Base-by-base conservation (phyloP, 2,113 vertebrate genomes). In the Platichthys flesus region DNA sequence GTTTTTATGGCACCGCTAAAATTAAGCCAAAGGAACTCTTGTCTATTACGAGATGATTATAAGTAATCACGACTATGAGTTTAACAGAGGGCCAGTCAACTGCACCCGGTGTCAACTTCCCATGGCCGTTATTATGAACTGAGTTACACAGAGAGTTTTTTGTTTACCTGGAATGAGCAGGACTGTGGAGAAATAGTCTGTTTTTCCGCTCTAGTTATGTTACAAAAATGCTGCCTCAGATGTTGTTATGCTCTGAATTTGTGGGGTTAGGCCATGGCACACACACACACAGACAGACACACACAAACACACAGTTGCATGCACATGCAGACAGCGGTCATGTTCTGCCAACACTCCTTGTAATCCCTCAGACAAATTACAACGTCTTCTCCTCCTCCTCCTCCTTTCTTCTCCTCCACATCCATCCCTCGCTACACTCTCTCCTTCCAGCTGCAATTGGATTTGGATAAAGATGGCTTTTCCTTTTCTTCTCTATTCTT, bases 391-490 rank as follows among this genome's bases (percentile, higher is more conserved):
- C 85, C 88, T 90, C 88, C 92, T 90, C 69, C 81, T 84, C 83
- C 75, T 89, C 89, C 28, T 31, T 31, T 31, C 83, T 73, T 89
- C 89, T 79, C 85, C 86, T 81, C 86, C 82, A 13, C 49, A 85
- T 90, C 84, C 35, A 37, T 63, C 61, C 23, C 42, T 47, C 23
- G 49, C 80, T 76, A 78, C 66, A 74, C 71, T 85, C 81, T 82
- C 71, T 90, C 82, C 86, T 92, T 91, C 88, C 91, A 90, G 90
- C 91, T 86, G 88, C 93, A 95, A 93, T 94, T 95, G 93, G 93
- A 94, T 94, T 94, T 94, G 93, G 92, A 94, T 95, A 93, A 94
- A 93, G 92, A 94, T 92, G 93, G 92, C 91, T 94, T 93, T 94
- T 85, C 90, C 90, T 87, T 94, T 94, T 92, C 88, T 93, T 90